Base-by-base conservation (phyloP, 2,797 vertebrate species). In the Schizopygopsis pylzovi region DNA sequence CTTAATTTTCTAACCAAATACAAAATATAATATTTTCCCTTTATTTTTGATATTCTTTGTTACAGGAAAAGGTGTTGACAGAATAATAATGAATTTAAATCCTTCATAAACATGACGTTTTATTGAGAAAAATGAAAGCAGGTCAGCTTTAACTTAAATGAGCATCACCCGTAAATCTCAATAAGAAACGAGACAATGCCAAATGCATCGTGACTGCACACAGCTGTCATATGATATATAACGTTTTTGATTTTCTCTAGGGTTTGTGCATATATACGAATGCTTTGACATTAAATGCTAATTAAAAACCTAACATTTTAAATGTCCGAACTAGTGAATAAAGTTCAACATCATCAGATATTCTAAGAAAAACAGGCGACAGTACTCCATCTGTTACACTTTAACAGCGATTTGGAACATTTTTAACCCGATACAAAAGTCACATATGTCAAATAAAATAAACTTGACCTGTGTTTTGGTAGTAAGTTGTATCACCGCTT, bases 401-500 rank as follows among this genome's bases (percentile, higher is more conserved):
- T 49, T 12, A 76, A 61, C 73, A 28, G 61, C 41, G 72, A 16
- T 12, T 77, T 20, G 20, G 0, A 77, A 11, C 25, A 11, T 25
- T 28, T 39, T 18, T 28, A 56, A 78, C 22, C n/a, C 54, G 2
- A 11, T 12, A 49, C 18, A 47, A 4, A 37, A 6, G 37, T n/a
- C n/a, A 43, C 22, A 41, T 6, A 7, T 1, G 22, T 13, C 4
- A 25, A 25, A 22, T 20, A 68, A 28, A 54, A 61, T 39, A 49
- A 70, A 37, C n/a, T 87, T 41, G 90, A 99, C 97, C 97, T 99
- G 98, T 39, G 98, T 98, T 95, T 98, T 98, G 83, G 98, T 99
- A 85, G 98, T 98, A 90, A 99, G 96, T 93, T 99, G 98, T 92
- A 99, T 98, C 89, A 99, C 97, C 65, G 98, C 97, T 93, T 99